Conservation (phyloP, 2,113 vertebrate species). For the Genyomyrus donnyi region DNA sequence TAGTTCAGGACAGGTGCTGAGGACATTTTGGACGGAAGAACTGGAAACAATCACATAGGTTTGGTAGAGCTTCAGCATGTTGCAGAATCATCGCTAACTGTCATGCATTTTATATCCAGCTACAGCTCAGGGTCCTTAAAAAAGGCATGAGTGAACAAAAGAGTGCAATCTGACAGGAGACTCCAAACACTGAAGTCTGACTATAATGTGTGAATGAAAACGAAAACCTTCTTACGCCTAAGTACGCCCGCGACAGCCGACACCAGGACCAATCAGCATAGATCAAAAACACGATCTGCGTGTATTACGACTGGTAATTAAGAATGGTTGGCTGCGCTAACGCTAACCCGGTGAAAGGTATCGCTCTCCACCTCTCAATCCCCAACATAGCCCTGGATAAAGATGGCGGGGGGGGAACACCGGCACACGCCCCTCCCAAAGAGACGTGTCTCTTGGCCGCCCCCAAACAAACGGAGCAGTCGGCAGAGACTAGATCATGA, state of each 20-base stretch:
- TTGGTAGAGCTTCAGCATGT: slow-evolving; percentile 10
- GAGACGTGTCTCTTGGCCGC: neutral
- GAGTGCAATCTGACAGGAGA: neutral
- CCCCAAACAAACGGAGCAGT: neutral
- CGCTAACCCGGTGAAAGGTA: neutral
- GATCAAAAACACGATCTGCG: neutral
- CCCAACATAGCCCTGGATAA: neutral
- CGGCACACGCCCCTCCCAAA: neutral
- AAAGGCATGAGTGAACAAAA: neutral
- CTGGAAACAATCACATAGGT: slow-evolving; percentile 67
- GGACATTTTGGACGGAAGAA: slow-evolving; percentile 84
- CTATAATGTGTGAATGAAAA: neutral
- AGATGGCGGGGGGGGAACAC: neutral
- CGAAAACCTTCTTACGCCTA: neutral
- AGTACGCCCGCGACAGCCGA: neutral
- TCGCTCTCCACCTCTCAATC: neutral
- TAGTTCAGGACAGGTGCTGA: slow-evolving; percentile 79
- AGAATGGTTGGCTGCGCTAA: neutral
- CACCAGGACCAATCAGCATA: neutral
- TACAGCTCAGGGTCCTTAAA: neutral
- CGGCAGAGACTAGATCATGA: neutral
- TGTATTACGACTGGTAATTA: neutral
- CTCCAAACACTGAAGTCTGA: neutral
- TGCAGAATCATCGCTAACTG: neutral
- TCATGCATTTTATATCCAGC: neutral